Percentiles rank a stretch among this genome's conserved stretches.
These are phyloP conservation scores for Gambelia wislizenii DNA, from an alignment of 2,797 vertebrate genomes.

Conservation along the genomic window DNA sequence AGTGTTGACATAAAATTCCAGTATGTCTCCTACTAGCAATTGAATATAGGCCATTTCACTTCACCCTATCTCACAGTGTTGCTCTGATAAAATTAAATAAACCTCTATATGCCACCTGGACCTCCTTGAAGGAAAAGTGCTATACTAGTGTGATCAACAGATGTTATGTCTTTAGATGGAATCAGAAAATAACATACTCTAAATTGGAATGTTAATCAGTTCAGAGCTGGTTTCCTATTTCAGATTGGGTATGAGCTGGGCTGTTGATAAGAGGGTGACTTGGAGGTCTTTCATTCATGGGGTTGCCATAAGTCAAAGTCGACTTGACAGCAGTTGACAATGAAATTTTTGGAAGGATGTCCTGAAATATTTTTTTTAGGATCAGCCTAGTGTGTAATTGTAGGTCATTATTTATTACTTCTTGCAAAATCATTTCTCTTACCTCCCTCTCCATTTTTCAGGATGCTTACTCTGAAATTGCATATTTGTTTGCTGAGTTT, in stretches of 20 bases:
- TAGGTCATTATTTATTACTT: background rate
- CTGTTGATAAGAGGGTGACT: too few species aligned
- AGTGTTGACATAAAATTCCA: too few species aligned
- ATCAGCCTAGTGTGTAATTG: background rate
- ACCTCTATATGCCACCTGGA: background rate
- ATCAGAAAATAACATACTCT: background rate
- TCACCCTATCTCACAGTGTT: background rate
- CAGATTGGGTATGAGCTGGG: background rate
- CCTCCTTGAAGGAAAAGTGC: background rate
- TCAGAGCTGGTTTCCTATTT: background rate
- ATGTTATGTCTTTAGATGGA: background rate
- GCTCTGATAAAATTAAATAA: background rate
- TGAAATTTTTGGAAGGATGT: background rate
- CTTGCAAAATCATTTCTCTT: conserved; percentile 17
- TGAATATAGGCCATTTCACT: too few species aligned
- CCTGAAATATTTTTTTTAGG: conserved; percentile 7
- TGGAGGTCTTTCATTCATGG: too few species aligned
- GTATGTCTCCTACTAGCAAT: too few species aligned
- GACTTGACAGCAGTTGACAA: too few species aligned
- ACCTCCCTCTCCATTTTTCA: conserved; percentile 66
- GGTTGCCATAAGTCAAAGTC: too few species aligned
- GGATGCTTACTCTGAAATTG: conserved; percentile 98
- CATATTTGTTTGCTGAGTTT: conserved; percentile 98
- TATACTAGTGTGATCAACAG: background rate
- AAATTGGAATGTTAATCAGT: conserved; percentile 8